phyloP scores from a whole-genome alignment of 2,797 vertebrate genomes.

The Anabas testudineus region DNA sequence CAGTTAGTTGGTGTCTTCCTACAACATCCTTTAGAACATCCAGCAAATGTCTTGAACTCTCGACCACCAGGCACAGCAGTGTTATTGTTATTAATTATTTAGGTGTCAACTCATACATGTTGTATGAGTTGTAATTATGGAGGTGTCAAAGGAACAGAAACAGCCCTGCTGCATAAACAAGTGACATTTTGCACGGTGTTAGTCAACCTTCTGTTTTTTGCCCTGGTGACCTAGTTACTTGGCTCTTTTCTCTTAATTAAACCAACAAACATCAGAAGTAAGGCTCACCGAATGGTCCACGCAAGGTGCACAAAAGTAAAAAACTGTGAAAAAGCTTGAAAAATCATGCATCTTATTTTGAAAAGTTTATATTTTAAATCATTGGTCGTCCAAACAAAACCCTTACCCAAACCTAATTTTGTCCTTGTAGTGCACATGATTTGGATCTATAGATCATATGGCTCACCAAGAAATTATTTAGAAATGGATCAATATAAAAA shows the following conservation, averaged over 20 bases:
- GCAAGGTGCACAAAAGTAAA: neutral
- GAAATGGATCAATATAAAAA: neutral
- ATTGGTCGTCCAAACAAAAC: neutral
- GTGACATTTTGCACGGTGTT: constrained; percentile 26
- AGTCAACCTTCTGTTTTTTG: constrained; percentile 60
- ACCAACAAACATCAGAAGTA: constrained; percentile 1
- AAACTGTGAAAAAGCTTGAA: neutral
- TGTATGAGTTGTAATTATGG: constrained; percentile 66
- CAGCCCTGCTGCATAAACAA: constrained; percentile 52
- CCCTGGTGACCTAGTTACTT: constrained; percentile 44
- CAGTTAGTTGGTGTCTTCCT: constrained; percentile 26
- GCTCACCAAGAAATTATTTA: neutral
- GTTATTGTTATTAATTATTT: too few relatives aligned
- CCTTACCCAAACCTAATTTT: too few relatives aligned
- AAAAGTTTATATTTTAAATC: neutral
- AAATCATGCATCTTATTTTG: neutral
- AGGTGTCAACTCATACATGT: too few relatives aligned
- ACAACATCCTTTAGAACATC: neutral
- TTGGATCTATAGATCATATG: neutral
- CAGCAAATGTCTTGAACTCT: constrained; percentile 32
- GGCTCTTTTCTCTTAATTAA: constrained; percentile 39
- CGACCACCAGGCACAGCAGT: constrained; percentile 23
- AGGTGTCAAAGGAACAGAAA: constrained; percentile 74
- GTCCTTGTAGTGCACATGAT: neutral
- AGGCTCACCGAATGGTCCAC: neutral